Evolutionary conservation across 2,888 invertebrate genomes (phyloP), one percentile per base, ranked within the genome.

Genomic region (Megamerina dolium): DNA sequence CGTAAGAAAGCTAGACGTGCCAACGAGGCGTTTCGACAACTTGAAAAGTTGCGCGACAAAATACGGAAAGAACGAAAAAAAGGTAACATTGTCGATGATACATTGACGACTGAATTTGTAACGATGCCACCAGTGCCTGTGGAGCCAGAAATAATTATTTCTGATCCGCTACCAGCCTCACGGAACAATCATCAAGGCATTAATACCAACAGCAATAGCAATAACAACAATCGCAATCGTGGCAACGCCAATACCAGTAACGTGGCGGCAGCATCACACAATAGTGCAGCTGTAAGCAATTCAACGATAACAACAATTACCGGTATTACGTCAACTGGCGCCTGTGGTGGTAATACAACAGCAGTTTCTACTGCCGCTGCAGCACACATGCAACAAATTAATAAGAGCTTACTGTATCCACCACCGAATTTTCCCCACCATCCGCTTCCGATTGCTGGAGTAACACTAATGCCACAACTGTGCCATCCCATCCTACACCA

Each of bases 1-100:
- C 53, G 68, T 3, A 68, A 68, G 45, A 68, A 68, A 48, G 60
- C 65, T 27, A 53, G 69, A n/a, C 58, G 68, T 9, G 63, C 65
- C 21, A 63, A 68, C 42, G 65, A 64, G 49, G 60, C 68, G 4
- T 68, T 68, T 36, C 51, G 68, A 4, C 64, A 64, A 41, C 48
- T 68, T 45, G 68, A 68, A 34, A 68, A 68, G 50, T 43, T 67
- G 34, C 67, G 69, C 30, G 69, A 68, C 52, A 67, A 68, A 48
- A 62, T 68, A 56, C 59, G 68, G 13, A 68, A 68, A 48, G 68
- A 68, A 43, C 64, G 68, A 6, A 68, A 68, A 44, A 65, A 66
- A 44, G 66, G 65, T 6, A 57, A 65, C 13, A 58, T 66, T 40
- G 58, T 60, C 12, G 58, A 60, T 26, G 66, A 65, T 42, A 54